Percentiles rank a stretch among this genome's conserved stretches.
These are phyloP conservation scores for Lepidonotus clava DNA, from an alignment of 2,888 invertebrate genomes.

Conservation along the genomic window DNA sequence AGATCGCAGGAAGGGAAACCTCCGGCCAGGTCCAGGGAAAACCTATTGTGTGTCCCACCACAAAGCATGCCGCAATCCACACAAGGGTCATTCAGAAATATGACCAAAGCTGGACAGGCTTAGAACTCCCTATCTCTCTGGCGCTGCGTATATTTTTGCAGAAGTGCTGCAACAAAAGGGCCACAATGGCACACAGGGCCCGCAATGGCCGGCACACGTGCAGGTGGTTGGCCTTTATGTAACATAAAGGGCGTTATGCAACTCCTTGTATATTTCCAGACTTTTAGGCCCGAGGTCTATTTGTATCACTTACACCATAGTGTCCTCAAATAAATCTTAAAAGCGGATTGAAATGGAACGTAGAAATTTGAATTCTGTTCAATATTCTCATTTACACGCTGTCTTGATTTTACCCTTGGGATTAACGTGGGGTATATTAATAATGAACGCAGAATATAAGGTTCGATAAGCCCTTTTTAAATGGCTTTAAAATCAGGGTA, in stretches of 20 bases:
- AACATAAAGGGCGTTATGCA: background rate
- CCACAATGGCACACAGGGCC: background rate
- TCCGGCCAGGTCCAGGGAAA: background rate
- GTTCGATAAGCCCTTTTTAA: too few species aligned
- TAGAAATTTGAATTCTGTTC: too few species aligned
- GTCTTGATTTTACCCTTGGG: too few species aligned
- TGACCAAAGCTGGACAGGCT: background rate
- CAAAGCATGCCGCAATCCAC: background rate
- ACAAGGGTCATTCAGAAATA: background rate
- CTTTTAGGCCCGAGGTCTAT: background rate
- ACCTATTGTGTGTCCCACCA: background rate
- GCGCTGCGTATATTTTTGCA: constrained; percentile 7
- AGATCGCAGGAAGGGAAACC: background rate
- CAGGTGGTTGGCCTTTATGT: background rate
- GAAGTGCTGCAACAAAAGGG: constrained; percentile 9
- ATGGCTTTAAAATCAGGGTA: too few species aligned
- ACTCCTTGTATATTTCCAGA: background rate
- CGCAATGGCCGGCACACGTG: background rate
- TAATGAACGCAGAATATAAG: too few species aligned
- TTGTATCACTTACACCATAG: constrained; percentile 28
- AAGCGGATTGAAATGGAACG: too few species aligned
- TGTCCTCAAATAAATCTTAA: background rate
- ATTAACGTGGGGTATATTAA: too few species aligned
- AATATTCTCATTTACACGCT: too few species aligned
- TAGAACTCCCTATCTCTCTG: background rate